Evolutionary conservation across 2,888 invertebrate species (phyloP).

Genomic region (Alcis repandata): DNA sequence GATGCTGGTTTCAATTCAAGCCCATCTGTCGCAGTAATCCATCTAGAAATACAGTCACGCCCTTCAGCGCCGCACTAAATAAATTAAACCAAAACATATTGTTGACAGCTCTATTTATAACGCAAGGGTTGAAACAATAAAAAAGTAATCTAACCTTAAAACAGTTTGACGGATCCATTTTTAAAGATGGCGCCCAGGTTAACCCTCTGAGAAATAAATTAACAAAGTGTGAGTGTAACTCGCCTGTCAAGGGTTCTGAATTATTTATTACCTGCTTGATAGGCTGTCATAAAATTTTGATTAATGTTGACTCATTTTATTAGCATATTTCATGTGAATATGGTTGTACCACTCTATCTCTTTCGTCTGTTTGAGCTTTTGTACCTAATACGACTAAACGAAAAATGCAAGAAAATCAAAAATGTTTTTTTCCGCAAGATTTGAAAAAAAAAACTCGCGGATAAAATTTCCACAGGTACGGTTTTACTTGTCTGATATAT

Average conservation of each 20-base stretch:
- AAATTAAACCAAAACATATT: conserved; percentile 52
- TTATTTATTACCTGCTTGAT: not conserved
- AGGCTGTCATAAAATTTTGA: not conserved
- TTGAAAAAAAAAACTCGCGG: too few species aligned
- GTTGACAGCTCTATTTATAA: conserved; percentile 77
- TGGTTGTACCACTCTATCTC: not conserved
- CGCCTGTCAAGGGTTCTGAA: not conserved
- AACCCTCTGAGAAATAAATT: conserved; percentile 32
- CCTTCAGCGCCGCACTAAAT: conserved; percentile 42
- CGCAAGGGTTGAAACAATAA: conserved; percentile 67
- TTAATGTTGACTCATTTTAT: not conserved
- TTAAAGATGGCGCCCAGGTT: conserved; percentile 70
- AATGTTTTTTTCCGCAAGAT: too few species aligned
- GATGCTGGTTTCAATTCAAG: not conserved
- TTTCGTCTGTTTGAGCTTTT: not conserved
- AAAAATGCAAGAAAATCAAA: too few species aligned
- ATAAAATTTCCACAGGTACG: too few species aligned
- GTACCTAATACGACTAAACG: not conserved
- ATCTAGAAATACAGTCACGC: conserved; percentile 31
- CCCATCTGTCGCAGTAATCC: conserved; percentile 11
- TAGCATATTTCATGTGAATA: not conserved
- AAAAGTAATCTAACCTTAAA: conserved; percentile 71
- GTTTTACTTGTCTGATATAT: too few species aligned
- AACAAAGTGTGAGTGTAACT: not conserved
- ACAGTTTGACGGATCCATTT: conserved; percentile 70